Evolutionary conservation across 2,888 invertebrate genomes (phyloP), one percentile per base, ranked within the genome.

Genomic region (Tinea pellionella): DNA sequence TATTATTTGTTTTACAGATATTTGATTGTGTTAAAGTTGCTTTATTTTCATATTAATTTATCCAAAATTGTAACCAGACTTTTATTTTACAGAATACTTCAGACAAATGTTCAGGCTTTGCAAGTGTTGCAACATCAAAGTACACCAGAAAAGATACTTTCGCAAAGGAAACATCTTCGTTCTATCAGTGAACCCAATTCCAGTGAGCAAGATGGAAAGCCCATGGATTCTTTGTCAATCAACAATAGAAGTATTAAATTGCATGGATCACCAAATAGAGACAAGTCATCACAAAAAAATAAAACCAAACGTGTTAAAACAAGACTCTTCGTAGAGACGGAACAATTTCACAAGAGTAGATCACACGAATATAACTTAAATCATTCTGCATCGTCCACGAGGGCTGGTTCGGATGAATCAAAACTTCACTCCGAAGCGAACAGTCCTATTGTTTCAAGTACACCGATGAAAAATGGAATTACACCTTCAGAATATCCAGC

Each of bases 181-280:
- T 86, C 86, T 0, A 72, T 77, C 60, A 84, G 84, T 29, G 85
- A 85, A 16, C 85, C 85, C 0, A 51, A 60, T 2, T 83, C 81
- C 1, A 80, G 75, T 43, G 81, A 84, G 60, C 64, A 65, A 0
- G 57, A 61, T 2, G 18, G 13, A 59, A 68, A 75, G 0, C 70
- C 70, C 0, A 72, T 69, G 51, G 81, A 83, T 61, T 76, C 66
- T 12, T 68, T 80, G 0, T 63, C 68, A 0, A 73, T 77, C 12
- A 80, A 75, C 3, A 79, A 80, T 15, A 63, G 69, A 4, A 66
- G 73, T 59, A 56, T 24, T 19, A 51, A 59, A 53, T 24, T 19
- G n/a, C 78, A 80, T 18, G 83, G 81, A 61, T 85, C 85, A 0
- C 85, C 86, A 0, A 77, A 73, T 64, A 72, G 74, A 65, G 85